A percentile compares a stretch with the other conserved stretches of the same genome.
These are phyloP conservation scores for Eulemur albifrons DNA, from an alignment of 2,797 vertebrate species.

Conservation along the genomic window DNA sequence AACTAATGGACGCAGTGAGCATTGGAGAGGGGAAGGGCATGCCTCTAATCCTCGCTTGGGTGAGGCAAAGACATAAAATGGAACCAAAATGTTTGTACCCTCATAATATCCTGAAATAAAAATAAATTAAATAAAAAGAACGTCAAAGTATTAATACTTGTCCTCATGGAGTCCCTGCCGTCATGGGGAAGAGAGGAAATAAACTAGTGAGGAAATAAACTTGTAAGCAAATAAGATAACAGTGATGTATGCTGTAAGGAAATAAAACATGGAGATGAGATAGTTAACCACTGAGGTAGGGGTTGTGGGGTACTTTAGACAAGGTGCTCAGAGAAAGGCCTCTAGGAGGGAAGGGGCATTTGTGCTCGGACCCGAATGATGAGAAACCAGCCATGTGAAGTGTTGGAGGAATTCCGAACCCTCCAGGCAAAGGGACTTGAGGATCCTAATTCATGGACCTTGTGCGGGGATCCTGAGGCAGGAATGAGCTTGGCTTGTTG, in stretches of 20 bases:
- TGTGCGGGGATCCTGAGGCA: neutral
- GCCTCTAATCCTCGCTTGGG: too few relatives aligned
- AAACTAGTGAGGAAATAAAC: neutral
- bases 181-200: neutral
- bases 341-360: neutral
- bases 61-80: too few relatives aligned
- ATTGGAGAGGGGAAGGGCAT: too few relatives aligned
- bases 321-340: neutral
- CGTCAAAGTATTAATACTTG: neutral
- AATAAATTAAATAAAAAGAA: too few relatives aligned
- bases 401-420: neutral
- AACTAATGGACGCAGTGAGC: too few relatives aligned
- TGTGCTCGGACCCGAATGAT: neutral
- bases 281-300: neutral
- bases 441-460: neutral
- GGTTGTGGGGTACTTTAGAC: neutral
- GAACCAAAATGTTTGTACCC: too few relatives aligned
- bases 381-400: neutral
- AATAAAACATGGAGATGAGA: neutral
- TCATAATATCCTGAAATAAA: too few relatives aligned
- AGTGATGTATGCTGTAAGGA: neutral
- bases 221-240: neutral
- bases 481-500: neutral
- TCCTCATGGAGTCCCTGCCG: neutral
- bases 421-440: neutral